A percentile compares a stretch with the other conserved stretches of the same genome.
Conservation (phyloP, 2,113 vertebrate species). For the Atractosteus spatula region DNA sequence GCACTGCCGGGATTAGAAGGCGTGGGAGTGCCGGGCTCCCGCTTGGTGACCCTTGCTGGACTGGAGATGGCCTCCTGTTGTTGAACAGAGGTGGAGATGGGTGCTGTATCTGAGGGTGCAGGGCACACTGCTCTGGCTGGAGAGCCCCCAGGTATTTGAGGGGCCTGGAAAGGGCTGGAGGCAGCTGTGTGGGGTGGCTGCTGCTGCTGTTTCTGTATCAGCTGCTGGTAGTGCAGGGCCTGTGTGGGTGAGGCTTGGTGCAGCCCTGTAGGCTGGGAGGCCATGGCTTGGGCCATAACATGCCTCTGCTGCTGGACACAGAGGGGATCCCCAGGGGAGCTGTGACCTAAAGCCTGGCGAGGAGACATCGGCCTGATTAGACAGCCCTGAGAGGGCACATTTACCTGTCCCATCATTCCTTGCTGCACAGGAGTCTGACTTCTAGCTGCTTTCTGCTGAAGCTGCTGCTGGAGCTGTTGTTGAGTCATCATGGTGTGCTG, state of each 20-base stretch:
- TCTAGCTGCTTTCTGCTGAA: constrained; percentile 59
- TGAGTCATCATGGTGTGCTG: constrained; percentile 20
- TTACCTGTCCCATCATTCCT: constrained; percentile 48
- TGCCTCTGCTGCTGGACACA: constrained; percentile 38
- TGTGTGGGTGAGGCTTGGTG: constrained; percentile 41
- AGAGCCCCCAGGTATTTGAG: constrained; percentile 62
- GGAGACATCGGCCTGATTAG: constrained; percentile 61
- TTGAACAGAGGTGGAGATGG: constrained; percentile 25
- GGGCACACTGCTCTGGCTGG: background rate
- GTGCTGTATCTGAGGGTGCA: background rate
- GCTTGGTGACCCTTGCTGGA: constrained; percentile 47
- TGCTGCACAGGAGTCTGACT: constrained; percentile 52
- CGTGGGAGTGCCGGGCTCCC: constrained; percentile 43
- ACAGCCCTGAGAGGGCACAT: constrained; percentile 39
- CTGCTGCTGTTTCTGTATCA: constrained; percentile 40
- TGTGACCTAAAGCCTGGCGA: constrained; percentile 50
- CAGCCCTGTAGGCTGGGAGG: constrained; percentile 26
- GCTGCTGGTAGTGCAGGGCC: constrained; percentile 28
- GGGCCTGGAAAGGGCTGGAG: constrained; percentile 58
- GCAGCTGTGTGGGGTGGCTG: constrained; percentile 50
- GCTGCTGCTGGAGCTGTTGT: constrained; percentile 25
- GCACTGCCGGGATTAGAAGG: constrained; percentile 55
- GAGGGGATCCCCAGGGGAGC: constrained; percentile 52
- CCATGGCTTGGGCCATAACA: constrained; percentile 48
- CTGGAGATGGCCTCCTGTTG: constrained; percentile 49